Percentiles rank a stretch among this genome's conserved stretches.
phyloP scores from a whole-genome alignment of 2,888 invertebrate genomes.

The Pachycephus smyrnensis region DNA sequence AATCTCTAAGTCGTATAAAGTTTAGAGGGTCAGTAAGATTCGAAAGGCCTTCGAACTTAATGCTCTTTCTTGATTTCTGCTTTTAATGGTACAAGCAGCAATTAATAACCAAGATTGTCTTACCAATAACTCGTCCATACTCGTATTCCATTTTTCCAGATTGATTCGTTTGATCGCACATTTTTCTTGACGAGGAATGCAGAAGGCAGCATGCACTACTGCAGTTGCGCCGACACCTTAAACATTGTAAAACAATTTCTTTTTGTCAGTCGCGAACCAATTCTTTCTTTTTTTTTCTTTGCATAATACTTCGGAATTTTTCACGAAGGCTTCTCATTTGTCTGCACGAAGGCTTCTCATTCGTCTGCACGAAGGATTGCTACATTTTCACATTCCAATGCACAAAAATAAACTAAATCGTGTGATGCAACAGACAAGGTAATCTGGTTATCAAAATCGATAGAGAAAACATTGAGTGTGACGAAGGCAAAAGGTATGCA shows the following conservation, averaged over 20 bases:
- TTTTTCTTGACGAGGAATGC: constrained; percentile 90
- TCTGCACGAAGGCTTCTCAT: neutral
- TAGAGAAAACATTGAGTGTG: neutral
- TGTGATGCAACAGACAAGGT: neutral
- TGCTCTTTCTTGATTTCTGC: neutral
- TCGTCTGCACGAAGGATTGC: neutral
- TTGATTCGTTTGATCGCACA: constrained; percentile 99
- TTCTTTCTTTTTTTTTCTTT: neutral
- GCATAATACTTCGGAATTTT: neutral
- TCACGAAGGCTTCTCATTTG: neutral
- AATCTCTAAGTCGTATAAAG: neutral
- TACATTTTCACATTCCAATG: neutral
- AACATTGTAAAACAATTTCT: constrained; percentile 27
- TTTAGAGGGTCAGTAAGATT: neutral
- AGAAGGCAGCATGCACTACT: constrained; percentile 93
- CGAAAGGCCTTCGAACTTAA: neutral
- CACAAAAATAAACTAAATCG: neutral
- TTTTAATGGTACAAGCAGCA: neutral
- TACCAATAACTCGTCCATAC: constrained; percentile 96
- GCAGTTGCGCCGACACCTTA: constrained; percentile 96
- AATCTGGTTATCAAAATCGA: neutral
- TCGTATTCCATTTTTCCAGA: constrained; percentile 99
- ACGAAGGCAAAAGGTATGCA: neutral
- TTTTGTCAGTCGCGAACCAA: neutral
- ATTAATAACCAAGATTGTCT: constrained; percentile 63